Conservation (phyloP, 2,113 vertebrate species). For the Sorex araneus region DNA sequence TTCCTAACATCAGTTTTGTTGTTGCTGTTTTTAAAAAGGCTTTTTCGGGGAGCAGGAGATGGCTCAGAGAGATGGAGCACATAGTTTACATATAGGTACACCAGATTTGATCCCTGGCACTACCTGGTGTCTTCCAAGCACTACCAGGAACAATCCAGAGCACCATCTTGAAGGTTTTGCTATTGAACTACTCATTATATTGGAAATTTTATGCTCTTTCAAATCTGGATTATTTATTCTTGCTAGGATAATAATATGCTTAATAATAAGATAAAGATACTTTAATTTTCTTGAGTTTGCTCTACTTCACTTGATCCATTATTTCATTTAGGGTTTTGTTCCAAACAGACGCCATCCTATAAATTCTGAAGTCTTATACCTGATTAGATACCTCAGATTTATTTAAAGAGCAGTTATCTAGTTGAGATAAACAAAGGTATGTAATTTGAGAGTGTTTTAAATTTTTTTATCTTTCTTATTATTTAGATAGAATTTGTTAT, state of each 20-base stretch:
- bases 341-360: neutral
- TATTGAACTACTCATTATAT: neutral
- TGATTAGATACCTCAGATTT: slow-evolving; percentile 13
- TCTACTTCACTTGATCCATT: slow-evolving; percentile 20
- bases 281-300: slow-evolving; percentile 61
- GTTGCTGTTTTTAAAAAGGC: too few relatives aligned
- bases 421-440: slow-evolving; percentile 32
- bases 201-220: slow-evolving; percentile 46
- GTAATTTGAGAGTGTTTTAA: slow-evolving; percentile 33
- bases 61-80: too few relatives aligned
- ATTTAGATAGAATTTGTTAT: slow-evolving; percentile 39
- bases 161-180: slow-evolving; percentile 37
- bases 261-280: slow-evolving; percentile 54
- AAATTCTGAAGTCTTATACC: neutral
- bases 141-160: too few relatives aligned
- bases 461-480: slow-evolving; percentile 55
- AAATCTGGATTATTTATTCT: slow-evolving; percentile 39
- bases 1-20: too few relatives aligned
- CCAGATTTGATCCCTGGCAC: too few relatives aligned
- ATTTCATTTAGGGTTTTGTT: slow-evolving; percentile 26
- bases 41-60: too few relatives aligned
- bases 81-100: too few relatives aligned
- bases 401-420: slow-evolving; percentile 30
- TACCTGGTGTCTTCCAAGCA: too few relatives aligned
- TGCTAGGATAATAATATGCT: slow-evolving; percentile 20